A percentile compares a stretch with the other conserved stretches of the same genome.
These are phyloP conservation scores for Hemithea aestivaria DNA, from an alignment of 2,888 invertebrate species.

Conservation along the genomic window DNA sequence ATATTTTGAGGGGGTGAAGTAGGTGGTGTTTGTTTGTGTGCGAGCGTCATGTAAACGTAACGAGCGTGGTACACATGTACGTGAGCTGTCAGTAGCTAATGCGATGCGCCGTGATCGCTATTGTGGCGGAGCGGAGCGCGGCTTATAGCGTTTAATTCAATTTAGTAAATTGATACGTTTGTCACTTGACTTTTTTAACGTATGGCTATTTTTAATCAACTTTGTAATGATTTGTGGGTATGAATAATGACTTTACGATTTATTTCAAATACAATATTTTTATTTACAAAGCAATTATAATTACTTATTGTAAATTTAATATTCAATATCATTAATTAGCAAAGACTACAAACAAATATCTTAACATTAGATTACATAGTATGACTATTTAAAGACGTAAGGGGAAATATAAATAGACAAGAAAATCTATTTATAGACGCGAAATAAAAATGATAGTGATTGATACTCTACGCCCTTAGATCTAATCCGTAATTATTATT, in stretches of 20 bases:
- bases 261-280: no score
- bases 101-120: slow-evolving; percentile 74
- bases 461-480: slow-evolving; percentile 2
- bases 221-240: background rate
- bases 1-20: slow-evolving; percentile 38
- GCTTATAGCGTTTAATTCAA: slow-evolving; percentile 76
- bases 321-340: no score
- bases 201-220: slow-evolving; percentile 35
- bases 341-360: no score
- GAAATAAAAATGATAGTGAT: no score
- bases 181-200: slow-evolving; percentile 51
- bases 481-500: slow-evolving; percentile 36
- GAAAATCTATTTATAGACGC: no score
- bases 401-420: no score
- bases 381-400: no score
- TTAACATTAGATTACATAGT: no score
- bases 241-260: slow-evolving; percentile 20
- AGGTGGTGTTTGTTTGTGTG: slow-evolving; percentile 49
- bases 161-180: slow-evolving; percentile 77
- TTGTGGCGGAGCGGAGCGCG: slow-evolving; percentile 68
- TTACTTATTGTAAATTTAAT: no score
- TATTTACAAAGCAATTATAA: no score
- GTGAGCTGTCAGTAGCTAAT: slow-evolving; percentile 75
- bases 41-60: slow-evolving; percentile 75
- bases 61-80: slow-evolving; percentile 71